phyloP scores from a whole-genome alignment of 2,888 invertebrate species.

The Poecilus cupreus region DNA sequence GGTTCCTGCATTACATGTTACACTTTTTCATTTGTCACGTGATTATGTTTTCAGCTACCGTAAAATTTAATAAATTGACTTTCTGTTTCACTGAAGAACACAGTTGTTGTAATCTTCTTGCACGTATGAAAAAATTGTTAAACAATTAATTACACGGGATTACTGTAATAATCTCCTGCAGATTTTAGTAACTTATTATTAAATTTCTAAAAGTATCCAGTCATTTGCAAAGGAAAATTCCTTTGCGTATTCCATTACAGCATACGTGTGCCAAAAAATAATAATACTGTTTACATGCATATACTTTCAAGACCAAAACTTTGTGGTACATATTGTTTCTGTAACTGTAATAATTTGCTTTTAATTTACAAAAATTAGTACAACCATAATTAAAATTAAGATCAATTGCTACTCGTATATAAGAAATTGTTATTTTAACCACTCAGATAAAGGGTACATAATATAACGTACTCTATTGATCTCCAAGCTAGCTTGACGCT shows the following conservation, averaged over 20 bases:
- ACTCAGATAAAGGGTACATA: too few relatives aligned
- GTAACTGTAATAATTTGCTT: not conserved
- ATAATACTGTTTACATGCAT: not conserved
- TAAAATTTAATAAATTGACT: conserved; percentile 46
- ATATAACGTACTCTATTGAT: too few relatives aligned
- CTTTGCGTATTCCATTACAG: conserved; percentile 18
- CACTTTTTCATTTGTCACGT: conserved; percentile 41
- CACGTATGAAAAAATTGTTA: conserved; percentile 13
- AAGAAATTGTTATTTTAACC: too few relatives aligned
- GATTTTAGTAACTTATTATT: conserved; percentile 24
- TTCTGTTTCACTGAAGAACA: conserved; percentile 28
- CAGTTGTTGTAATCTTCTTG: conserved; percentile 12
- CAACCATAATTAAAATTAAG: too few relatives aligned
- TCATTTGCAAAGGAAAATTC: conserved; percentile 1
- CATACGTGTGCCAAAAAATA: not conserved
- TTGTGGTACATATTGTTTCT: not conserved
- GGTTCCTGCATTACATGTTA: conserved; percentile 17
- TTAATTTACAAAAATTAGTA: too few relatives aligned
- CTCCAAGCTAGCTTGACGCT: too few relatives aligned
- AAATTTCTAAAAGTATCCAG: conserved; percentile 32
- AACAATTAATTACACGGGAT: conserved; percentile 25
- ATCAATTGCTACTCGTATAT: too few relatives aligned
- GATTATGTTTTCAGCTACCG: conserved; percentile 45
- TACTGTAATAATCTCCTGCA: conserved; percentile 16
- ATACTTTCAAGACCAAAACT: conserved; percentile 2